Percentiles rank a stretch among this genome's conserved stretches.
Conservation (phyloP, 2,797 vertebrate species). For the Linurgus olivaceus region DNA sequence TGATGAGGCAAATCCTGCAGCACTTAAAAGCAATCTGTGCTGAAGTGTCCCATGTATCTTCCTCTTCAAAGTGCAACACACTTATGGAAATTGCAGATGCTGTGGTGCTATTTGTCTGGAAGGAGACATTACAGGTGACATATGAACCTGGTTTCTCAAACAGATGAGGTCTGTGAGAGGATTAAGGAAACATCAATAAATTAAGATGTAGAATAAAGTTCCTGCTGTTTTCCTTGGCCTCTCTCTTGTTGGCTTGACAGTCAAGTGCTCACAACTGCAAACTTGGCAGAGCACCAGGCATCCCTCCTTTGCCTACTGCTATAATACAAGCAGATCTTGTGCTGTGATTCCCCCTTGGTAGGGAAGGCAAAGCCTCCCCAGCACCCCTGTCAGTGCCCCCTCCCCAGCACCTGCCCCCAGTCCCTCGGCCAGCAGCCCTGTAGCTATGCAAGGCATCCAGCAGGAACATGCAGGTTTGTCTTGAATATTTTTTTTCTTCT, state of each 20-base stretch:
- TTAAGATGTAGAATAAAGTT: conserved; percentile 55
- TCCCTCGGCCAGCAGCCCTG: neutral
- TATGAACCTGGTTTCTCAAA: conserved; percentile 53
- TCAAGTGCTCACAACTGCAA: conserved; percentile 20
- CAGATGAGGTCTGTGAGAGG: conserved; percentile 35
- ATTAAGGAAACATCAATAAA: conserved; percentile 61
- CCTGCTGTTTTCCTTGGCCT: conserved; percentile 11
- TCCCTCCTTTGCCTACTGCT: conserved; percentile 6
- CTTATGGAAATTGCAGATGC: conserved; percentile 53
- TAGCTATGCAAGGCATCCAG: accelerated
- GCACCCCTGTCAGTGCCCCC: neutral
- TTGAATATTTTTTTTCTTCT: neutral
- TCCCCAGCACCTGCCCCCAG: neutral
- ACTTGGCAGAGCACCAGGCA: conserved; percentile 45
- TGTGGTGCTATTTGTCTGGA: conserved; percentile 52
- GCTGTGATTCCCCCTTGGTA: neutral
- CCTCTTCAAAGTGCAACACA: conserved; percentile 6
- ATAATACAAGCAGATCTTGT: neutral
- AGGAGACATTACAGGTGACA: conserved; percentile 37
- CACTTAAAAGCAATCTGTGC: conserved; percentile 27
- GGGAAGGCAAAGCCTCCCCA: neutral
- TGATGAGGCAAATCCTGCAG: conserved; percentile 22
- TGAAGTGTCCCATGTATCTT: conserved; percentile 44
- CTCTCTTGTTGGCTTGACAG: neutral
- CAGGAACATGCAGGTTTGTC: neutral